phyloP scores from a whole-genome alignment of 2,888 invertebrate genomes.

The Cerastoderma edule region DNA sequence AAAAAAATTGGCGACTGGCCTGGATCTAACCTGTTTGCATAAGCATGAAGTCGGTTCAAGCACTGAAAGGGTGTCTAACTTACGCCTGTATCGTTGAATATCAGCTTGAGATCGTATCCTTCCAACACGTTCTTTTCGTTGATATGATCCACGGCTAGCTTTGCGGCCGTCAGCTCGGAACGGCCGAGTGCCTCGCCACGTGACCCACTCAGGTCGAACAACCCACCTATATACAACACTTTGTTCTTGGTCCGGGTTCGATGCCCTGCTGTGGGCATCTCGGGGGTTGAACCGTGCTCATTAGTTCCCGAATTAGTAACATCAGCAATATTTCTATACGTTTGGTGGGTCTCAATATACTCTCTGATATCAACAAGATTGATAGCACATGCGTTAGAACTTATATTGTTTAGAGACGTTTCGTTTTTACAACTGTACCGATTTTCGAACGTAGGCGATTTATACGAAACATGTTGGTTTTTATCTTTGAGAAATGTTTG shows the following conservation, averaged over 20 bases:
- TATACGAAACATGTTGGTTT: too few species aligned
- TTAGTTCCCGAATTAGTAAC: not conserved
- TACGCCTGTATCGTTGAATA: constrained; percentile 95
- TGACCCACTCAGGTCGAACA: constrained; percentile 55
- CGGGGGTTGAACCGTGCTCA: too few species aligned
- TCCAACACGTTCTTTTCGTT: constrained; percentile 89
- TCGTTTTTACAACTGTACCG: not conserved
- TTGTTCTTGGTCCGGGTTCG: too few species aligned
- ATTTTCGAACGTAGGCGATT: too few species aligned
- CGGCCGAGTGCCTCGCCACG: constrained; percentile 56
- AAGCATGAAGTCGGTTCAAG: too few species aligned
- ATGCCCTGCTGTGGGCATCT: too few species aligned
- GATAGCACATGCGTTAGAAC: not conserved
- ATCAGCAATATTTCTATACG: not conserved
- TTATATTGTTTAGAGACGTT: not conserved
- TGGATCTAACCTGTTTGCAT: too few species aligned
- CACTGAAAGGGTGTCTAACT: too few species aligned
- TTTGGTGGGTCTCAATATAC: not conserved
- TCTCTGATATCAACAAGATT: not conserved
- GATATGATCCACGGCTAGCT: constrained; percentile 91
- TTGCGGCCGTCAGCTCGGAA: constrained; percentile 87
- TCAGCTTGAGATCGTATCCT: constrained; percentile 90
- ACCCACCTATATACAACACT: constrained; percentile 51
- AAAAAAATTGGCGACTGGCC: too few species aligned
- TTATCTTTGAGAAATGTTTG: too few species aligned